These are phyloP conservation scores for Acanthis flammea DNA, from an alignment of 2,797 vertebrate genomes.

Conservation along the genomic window DNA sequence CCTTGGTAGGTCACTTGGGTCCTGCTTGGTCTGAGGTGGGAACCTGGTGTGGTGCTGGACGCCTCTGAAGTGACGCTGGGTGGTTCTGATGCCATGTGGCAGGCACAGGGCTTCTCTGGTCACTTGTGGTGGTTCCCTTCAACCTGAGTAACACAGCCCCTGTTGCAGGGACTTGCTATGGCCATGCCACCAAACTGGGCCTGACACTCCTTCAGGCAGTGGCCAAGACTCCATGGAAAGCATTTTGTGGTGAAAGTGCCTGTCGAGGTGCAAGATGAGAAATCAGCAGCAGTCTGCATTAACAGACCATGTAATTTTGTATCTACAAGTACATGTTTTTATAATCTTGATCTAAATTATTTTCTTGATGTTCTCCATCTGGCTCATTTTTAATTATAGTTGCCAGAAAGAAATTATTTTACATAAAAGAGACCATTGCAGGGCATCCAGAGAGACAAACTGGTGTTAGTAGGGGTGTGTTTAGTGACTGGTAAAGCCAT, in stretches of 20 bases:
- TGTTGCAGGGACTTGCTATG: neutral
- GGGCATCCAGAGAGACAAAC: neutral
- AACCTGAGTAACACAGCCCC: neutral
- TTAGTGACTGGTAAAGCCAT: neutral
- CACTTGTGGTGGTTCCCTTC: neutral
- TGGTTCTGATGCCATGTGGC: neutral
- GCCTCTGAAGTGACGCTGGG: neutral
- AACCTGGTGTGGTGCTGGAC: rapidly evolving
- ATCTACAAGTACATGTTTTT: neutral
- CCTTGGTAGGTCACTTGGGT: neutral
- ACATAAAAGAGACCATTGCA: neutral
- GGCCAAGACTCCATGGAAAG: rapidly evolving
- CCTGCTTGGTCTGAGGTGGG: neutral
- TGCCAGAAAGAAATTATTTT: neutral
- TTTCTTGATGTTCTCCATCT: neutral
- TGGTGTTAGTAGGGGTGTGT: neutral
- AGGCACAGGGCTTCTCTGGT: neutral
- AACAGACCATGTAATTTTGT: neutral
- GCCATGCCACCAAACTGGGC: neutral
- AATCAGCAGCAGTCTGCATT: neutral
- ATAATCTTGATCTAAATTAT: neutral
- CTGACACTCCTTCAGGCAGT: neutral
- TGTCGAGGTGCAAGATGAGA: neutral
- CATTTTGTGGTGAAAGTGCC: neutral
- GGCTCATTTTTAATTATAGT: neutral